phyloP scores from a whole-genome alignment of 92 coral and sea anemone species.

The Heliopora coerulea region DNA sequence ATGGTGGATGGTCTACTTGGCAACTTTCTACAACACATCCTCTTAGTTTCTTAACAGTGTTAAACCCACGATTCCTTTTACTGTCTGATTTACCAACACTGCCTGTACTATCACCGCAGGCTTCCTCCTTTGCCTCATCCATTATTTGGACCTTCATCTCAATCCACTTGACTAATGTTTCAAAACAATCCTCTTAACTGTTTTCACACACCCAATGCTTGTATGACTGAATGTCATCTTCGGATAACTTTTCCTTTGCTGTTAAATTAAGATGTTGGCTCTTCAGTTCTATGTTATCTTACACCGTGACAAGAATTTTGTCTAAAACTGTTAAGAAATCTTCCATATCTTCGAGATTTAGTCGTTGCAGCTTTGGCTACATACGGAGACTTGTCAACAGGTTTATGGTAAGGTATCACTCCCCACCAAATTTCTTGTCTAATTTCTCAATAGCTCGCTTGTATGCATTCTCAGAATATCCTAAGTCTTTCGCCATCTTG shows the following conservation, averaged over 20 bases:
- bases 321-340: slow-evolving; percentile 21
- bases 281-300: slow-evolving; percentile 23
- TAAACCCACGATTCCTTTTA: background rate
- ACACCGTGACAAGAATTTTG: slow-evolving; percentile 21
- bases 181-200: slow-evolving; percentile 32
- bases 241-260: slow-evolving; percentile 40
- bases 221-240: slow-evolving; percentile 42
- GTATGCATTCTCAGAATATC: slow-evolving; percentile 1
- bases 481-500: slow-evolving; percentile 5
- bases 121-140: slow-evolving; percentile 35
- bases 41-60: slow-evolving; percentile 2
- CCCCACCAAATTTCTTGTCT: slow-evolving; percentile 26
- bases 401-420: slow-evolving; percentile 7
- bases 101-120: background rate
- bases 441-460: slow-evolving; percentile 2
- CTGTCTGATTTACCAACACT: background rate
- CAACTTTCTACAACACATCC: slow-evolving; percentile 3
- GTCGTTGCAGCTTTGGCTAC: slow-evolving; percentile 40
- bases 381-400: slow-evolving; percentile 26
- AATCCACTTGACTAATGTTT: slow-evolving; percentile 31
- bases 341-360: slow-evolving; percentile 40
- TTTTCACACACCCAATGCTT: slow-evolving; percentile 39
- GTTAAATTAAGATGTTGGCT: slow-evolving; percentile 36
- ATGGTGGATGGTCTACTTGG: slow-evolving; percentile 32
- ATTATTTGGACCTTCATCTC: slow-evolving; percentile 34